Base-by-base conservation (phyloP, 2,888 invertebrate genomes). In the Ptilodon capucinus region DNA sequence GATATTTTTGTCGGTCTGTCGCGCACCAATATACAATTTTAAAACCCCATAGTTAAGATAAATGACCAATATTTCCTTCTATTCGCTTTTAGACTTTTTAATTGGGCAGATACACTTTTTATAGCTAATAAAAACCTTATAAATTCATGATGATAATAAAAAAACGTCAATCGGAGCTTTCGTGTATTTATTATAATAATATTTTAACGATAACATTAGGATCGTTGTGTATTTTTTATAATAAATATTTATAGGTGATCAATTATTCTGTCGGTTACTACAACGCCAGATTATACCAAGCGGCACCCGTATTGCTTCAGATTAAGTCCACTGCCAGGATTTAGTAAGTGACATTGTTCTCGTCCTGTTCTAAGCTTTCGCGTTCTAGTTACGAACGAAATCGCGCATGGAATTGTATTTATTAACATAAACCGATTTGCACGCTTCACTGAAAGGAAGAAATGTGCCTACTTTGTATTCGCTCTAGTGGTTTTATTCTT, bases 1-100 rank as follows among this genome's bases (percentile, higher is more conserved):
- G 71, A 76, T 79, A 81, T 80, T 71, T 67, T 71, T 67, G 68
- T 65, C 63, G 60, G 57, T 68, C 63, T 67, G 60, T 59, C 61
- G 58, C 64, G 64, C 65, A 67, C 70, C 66, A 68, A 67, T 64
- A 72, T 68, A 66, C 68, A 68, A 71, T 73, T 71, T 73, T 69
- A 70, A 69, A 60, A 64, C 64, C 64, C 51, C 53, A 60, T 60
- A 58, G 64, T 65, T 60, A 54, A 54, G 57, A 67, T 67, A 51
- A 59, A 65, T 58, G 54, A 50, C 7, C 36, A 56, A 68, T 51
- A 67, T 64, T 61, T 38, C n/a, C 2, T 39, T 71, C 63, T 72
- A 54, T 64, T 50, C 48, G 45, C 43, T 46, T 48, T 51, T 21
- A 52, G 55, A 54, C 53, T 58, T 51, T 60, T 67, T 52, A 45